A percentile compares a stretch with the other conserved stretches of the same genome.
Conservation (phyloP, 1,140 invertebrate species). For the Drosophila busckii region DNA sequence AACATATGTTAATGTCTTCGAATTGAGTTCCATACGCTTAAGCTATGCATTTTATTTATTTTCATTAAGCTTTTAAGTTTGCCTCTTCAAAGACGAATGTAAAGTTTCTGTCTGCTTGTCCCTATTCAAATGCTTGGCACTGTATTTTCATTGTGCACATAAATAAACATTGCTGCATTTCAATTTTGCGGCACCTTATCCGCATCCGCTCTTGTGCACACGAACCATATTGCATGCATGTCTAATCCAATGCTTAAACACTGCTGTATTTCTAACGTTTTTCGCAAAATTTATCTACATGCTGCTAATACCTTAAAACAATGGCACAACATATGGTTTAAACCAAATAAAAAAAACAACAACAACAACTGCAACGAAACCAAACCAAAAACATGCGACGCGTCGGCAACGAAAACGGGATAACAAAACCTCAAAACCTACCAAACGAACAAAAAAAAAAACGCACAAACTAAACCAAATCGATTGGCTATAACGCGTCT, state of each 20-base stretch:
- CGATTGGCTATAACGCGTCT: constrained; percentile 16
- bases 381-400: constrained; percentile 27
- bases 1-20: too few species aligned
- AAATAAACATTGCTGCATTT: constrained; percentile 57
- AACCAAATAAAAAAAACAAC: constrained; percentile 28
- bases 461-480: constrained; percentile 33
- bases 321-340: constrained; percentile 41
- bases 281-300: constrained; percentile 63
- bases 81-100: too few species aligned
- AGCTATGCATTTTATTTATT: too few species aligned
- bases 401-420: constrained; percentile 2
- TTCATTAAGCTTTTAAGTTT: too few species aligned
- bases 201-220: constrained; percentile 22
- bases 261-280: constrained; percentile 38
- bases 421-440: constrained; percentile 25
- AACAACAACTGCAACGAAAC: constrained; percentile 6
- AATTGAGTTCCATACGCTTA: too few species aligned
- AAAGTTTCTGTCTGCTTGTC: too few species aligned
- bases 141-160: not conserved
- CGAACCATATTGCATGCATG: constrained; percentile 53
- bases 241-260: constrained; percentile 74
- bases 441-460: constrained; percentile 2
- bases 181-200: constrained; percentile 12
- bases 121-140: too few species aligned
- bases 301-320: constrained; percentile 66